Evolutionary conservation across 2,113 vertebrate genomes (phyloP).

Genomic region (Nesoenas mayeri): DNA sequence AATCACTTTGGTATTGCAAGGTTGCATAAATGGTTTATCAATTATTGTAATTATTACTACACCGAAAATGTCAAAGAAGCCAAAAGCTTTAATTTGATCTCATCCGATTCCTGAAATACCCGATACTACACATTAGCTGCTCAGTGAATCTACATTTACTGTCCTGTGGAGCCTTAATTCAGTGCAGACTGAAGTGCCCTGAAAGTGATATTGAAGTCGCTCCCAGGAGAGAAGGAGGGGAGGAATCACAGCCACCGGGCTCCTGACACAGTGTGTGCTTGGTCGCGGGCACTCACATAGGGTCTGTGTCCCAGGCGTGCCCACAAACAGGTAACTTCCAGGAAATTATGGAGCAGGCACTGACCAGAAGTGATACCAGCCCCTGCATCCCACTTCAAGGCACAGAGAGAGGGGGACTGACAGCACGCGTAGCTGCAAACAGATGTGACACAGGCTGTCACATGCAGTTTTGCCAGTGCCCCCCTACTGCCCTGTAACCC

Average conservation of each 20-base stretch:
- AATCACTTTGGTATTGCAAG: background rate
- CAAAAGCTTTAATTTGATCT: background rate
- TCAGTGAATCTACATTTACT: background rate
- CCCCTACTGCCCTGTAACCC: background rate
- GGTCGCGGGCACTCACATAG: fast-evolving
- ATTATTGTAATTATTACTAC: background rate
- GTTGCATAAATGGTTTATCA: background rate
- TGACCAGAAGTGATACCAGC: fast-evolving
- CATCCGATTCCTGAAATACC: background rate
- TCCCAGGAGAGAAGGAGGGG: background rate
- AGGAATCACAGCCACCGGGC: background rate
- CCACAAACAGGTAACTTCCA: background rate
- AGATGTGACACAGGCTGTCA: background rate
- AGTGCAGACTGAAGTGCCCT: background rate
- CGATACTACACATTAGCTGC: fast-evolving
- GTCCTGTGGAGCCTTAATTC: background rate
- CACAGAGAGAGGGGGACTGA: background rate
- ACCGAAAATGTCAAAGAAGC: background rate
- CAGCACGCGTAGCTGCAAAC: fast-evolving
- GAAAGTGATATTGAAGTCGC: background rate
- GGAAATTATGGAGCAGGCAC: background rate
- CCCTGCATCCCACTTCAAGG: background rate
- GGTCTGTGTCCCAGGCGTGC: background rate
- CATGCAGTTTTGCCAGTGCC: background rate
- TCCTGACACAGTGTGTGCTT: background rate